Evolutionary conservation across 2,888 invertebrate species (phyloP), one percentile per base, ranked within the genome.

Genomic region (Himalopsyche anomala): DNA sequence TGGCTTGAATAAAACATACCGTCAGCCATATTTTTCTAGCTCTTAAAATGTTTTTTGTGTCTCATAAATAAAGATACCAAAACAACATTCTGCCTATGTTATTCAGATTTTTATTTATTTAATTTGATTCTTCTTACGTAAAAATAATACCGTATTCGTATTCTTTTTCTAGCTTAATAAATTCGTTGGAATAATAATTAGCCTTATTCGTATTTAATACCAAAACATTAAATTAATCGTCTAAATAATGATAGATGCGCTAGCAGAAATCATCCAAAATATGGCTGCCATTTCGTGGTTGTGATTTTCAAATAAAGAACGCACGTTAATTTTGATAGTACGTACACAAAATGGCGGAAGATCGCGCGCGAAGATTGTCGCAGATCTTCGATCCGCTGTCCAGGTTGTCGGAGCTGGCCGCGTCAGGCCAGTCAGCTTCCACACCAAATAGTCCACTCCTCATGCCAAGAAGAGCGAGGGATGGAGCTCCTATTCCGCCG

Each of bases 331-430:
- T 19, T 8, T 62, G 19, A 19, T 62, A n/a, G 19, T 62, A 19
- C 19, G 62, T 28, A 62, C 62, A 28, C 19, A 91, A 91, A 91
- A 95, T 95, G 95, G 94, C 94, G 89, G 95, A 95, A 92, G 95
- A 95, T 91, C 93, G 95, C 90, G 94, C 95, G 91, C 94, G 96
- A 90, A 95, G 97, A 90, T 92, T 96, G 91, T 96, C 96, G 91
- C 96, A 96, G 93, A 96, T 96, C 90, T 96, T 96, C 91, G 97
- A 97, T 92, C 96, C 97, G 89, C 93, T 97, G 90, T 94, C 96
- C 89, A 93, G 96, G 91, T 93, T 97, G 89, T 95, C 95, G 91
- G 95, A 96, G 91, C 92, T 95, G 89, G 94, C 94, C 89, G 92
- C 94, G 89, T 54, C 54, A 54, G 92, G 92, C 9, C 92, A 92